phyloP scores from a whole-genome alignment of 1,140 invertebrate species.

The Cydia pomonella region DNA sequence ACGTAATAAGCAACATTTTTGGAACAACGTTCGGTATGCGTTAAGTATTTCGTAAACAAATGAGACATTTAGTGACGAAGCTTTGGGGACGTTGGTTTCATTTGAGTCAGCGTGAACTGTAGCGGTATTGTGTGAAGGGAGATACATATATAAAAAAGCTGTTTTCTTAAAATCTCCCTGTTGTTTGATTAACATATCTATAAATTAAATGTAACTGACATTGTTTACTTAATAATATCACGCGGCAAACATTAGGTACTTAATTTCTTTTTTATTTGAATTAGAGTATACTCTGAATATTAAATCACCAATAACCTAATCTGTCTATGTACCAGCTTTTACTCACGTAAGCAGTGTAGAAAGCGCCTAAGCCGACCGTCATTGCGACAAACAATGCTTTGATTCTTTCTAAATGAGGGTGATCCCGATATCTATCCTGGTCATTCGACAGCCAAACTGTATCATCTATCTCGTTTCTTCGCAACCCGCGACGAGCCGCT shows the following conservation, averaged over 20 bases:
- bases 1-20: slow-evolving; percentile 31
- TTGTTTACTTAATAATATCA: no score
- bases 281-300: no score
- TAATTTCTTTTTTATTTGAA: no score
- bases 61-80: slow-evolving; percentile 26
- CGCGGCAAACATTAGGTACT: no score
- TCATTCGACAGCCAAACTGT: slow-evolving; percentile 50
- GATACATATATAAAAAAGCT: not conserved
- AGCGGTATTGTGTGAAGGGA: not conserved
- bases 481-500: slow-evolving; percentile 64
- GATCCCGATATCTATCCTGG: slow-evolving; percentile 64
- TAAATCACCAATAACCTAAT: not conserved
- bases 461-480: slow-evolving; percentile 52
- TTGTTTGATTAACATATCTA: not conserved
- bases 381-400: slow-evolving; percentile 70
- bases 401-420: slow-evolving; percentile 66
- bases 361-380: slow-evolving; percentile 20
- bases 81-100: slow-evolving; percentile 6
- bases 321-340: not conserved
- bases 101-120: not conserved
- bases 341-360: not conserved
- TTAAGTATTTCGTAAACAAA: slow-evolving; percentile 30
- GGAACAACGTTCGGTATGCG: slow-evolving; percentile 18
- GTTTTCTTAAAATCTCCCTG: not conserved
- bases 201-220: not conserved